A percentile compares a stretch with the other conserved stretches of the same genome.
Conservation (phyloP, 1,140 invertebrate genomes). For the Polypedilum pembai region DNA sequence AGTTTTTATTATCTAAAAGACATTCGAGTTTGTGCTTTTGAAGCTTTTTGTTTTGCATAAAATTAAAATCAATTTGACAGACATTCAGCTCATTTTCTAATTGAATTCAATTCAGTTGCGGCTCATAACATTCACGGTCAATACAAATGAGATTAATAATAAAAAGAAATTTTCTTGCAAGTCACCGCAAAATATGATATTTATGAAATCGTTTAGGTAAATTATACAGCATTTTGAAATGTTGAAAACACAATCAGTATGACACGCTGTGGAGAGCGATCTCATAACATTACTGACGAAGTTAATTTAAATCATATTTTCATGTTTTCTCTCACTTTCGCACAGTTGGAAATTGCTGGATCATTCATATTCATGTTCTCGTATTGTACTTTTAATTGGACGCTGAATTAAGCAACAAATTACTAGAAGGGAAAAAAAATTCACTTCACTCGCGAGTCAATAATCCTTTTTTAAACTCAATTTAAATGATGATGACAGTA, state of each 20-base stretch:
- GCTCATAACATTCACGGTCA: too few species aligned
- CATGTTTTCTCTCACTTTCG: neutral
- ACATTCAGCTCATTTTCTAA: too few species aligned
- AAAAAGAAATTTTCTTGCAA: neutral
- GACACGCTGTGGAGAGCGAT: neutral
- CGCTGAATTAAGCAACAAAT: too few species aligned
- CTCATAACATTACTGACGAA: conserved; percentile 12
- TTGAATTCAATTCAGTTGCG: too few species aligned
- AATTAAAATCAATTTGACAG: too few species aligned
- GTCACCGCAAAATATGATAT: neutral
- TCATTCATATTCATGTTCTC: neutral
- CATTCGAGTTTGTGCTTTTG: too few species aligned
- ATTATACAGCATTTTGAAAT: neutral
- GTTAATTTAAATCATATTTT: conserved; percentile 19
- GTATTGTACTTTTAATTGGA: neutral
- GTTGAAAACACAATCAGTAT: neutral
- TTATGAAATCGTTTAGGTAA: conserved; percentile 8
- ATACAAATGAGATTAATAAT: neutral
- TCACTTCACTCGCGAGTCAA: neutral
- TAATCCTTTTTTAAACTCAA: too few species aligned
- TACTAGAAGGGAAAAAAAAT: neutral
- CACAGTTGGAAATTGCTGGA: neutral
- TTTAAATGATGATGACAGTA: too few species aligned
- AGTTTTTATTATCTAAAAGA: too few species aligned
- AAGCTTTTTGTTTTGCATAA: too few species aligned